phyloP scores from a whole-genome alignment of 2,797 vertebrate genomes.

The Myripristis jacobus region DNA sequence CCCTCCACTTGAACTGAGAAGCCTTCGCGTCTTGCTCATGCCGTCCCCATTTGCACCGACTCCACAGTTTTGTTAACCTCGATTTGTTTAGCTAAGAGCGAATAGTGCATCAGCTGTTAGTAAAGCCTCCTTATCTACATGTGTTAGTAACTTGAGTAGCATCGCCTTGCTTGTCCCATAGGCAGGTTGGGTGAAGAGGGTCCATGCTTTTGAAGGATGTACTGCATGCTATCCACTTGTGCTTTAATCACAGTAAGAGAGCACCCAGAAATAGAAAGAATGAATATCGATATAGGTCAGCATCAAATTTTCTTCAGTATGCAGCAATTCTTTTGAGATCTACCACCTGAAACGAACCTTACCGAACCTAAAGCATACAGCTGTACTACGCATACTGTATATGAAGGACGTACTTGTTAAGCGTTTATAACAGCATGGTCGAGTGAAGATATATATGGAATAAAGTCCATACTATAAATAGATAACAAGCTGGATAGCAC shows the following conservation, averaged over 20 bases:
- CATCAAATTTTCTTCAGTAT: constrained; percentile 37
- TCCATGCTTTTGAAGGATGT: constrained; percentile 74
- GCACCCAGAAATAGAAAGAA: constrained; percentile 60
- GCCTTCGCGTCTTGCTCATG: constrained; percentile 27
- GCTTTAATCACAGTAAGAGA: constrained; percentile 76
- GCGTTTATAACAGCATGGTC: constrained; percentile 68
- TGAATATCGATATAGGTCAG: constrained; percentile 37
- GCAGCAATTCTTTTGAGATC: constrained; percentile 55
- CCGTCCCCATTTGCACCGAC: constrained; percentile 17
- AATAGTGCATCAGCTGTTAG: constrained; percentile 46
- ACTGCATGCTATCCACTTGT: constrained; percentile 80
- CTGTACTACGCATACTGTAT: constrained; percentile 73
- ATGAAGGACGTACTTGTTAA: constrained; percentile 68
- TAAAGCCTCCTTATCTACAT: constrained; percentile 63
- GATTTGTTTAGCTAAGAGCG: constrained; percentile 45
- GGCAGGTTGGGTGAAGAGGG: constrained; percentile 56
- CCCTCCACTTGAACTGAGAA: constrained; percentile 10
- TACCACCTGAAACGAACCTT: constrained; percentile 63
- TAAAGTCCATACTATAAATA: constrained; percentile 68
- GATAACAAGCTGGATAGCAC: constrained; percentile 72
- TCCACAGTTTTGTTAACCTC: constrained; percentile 31
- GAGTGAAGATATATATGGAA: constrained; percentile 74
- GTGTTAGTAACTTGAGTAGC: constrained; percentile 64
- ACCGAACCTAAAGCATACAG: constrained; percentile 70
- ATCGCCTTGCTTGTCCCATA: constrained; percentile 45